Percentiles rank a stretch among this genome's conserved stretches.
These are phyloP conservation scores for Drosophila pruinosa DNA, from an alignment of 1,140 invertebrate genomes.

Conservation along the genomic window DNA sequence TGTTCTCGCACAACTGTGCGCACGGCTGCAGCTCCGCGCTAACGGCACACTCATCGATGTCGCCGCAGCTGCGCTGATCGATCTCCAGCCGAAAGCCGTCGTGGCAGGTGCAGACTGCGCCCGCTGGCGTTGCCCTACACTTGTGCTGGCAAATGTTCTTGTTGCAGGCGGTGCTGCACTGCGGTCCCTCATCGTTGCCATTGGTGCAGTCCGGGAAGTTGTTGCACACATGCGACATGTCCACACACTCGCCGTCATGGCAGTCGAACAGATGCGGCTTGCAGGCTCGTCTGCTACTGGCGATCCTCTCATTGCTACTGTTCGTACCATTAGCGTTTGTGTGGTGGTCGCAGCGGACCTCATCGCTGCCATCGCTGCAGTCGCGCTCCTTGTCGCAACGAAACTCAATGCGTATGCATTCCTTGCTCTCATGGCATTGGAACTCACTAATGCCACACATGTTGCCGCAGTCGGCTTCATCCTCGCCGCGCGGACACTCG, in stretches of 20 bases:
- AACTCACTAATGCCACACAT: slow-evolving; percentile 84
- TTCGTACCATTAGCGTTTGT: background rate
- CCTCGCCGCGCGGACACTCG: slow-evolving; percentile 88
- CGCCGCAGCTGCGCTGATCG: slow-evolving; percentile 84
- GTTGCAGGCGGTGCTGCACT: slow-evolving; percentile 62
- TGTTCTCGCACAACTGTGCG: slow-evolving; percentile 91
- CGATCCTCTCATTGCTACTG: background rate
- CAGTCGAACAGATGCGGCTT: slow-evolving; percentile 79
- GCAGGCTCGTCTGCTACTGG: slow-evolving; percentile 35
- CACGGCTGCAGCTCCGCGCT: slow-evolving; percentile 86
- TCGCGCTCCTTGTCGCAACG: slow-evolving; percentile 87
- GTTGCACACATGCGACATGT: slow-evolving; percentile 85
- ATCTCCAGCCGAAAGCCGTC: slow-evolving; percentile 87
- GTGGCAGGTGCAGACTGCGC: slow-evolving; percentile 88
- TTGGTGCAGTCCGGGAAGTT: slow-evolving; percentile 86
- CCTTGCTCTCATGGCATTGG: slow-evolving; percentile 84
- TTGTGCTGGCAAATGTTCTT: slow-evolving; percentile 83
- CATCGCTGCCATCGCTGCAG: slow-evolving; percentile 87
- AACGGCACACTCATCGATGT: slow-evolving; percentile 89
- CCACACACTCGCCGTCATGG: slow-evolving; percentile 84
- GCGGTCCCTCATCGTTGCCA: slow-evolving; percentile 69
- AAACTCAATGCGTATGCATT: slow-evolving; percentile 85
- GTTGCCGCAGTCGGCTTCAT: slow-evolving; percentile 85
- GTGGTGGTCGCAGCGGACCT: slow-evolving; percentile 84
- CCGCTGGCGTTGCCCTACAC: slow-evolving; percentile 82